phyloP scores from a whole-genome alignment of 2,797 vertebrate species.

The Tarsius wallacei region DNA sequence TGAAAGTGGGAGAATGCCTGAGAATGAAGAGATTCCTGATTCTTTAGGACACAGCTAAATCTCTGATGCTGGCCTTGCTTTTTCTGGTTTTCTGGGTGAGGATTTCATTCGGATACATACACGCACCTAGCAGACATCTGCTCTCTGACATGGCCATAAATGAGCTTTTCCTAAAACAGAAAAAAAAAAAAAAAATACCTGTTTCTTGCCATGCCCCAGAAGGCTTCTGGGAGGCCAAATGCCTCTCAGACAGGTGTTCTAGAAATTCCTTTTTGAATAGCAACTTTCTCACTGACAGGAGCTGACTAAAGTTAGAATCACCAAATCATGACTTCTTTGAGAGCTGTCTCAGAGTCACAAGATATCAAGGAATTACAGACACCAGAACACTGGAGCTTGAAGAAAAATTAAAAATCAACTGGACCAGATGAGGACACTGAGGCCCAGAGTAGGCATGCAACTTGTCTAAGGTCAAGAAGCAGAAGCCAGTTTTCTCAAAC shows the following conservation, averaged over 20 bases:
- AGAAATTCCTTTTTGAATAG: constrained; percentile 2
- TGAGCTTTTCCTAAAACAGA: constrained; percentile 18
- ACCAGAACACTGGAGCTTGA: not conserved
- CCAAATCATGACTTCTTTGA: not conserved
- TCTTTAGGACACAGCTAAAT: not conserved
- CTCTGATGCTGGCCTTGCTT: not conserved
- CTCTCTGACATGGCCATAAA: not conserved
- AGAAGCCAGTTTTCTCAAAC: constrained; percentile 50
- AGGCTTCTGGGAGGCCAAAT: not conserved
- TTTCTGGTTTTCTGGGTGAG: not conserved
- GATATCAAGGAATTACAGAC: not conserved
- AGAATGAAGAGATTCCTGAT: constrained; percentile 2
- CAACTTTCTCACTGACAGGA: not conserved
- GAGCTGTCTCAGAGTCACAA: not conserved
- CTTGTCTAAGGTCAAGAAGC: constrained; percentile 68
- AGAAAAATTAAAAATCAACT: not conserved
- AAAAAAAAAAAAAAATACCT: not conserved
- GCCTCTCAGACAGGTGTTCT: not conserved
- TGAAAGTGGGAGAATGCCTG: constrained; percentile 48
- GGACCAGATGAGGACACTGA: not conserved
- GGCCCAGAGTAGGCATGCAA: not conserved
- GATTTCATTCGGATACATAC: not conserved
- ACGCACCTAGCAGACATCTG: not conserved
- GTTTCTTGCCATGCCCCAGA: not conserved
- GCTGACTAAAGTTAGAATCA: not conserved